phyloP scores from a whole-genome alignment of 2,888 invertebrate genomes.

The Cenopis cana region DNA sequence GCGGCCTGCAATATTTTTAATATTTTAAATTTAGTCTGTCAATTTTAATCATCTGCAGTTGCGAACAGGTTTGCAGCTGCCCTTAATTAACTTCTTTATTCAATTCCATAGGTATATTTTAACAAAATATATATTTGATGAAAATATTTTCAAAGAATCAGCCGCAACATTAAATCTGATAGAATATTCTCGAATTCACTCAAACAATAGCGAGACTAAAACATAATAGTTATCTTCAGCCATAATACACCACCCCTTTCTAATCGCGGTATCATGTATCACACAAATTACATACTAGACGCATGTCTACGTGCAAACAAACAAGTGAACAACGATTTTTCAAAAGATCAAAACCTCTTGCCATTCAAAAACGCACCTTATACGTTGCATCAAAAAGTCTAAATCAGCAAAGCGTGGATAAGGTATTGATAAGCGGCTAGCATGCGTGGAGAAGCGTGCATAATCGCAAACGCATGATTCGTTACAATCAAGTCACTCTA shows the following conservation, averaged over 20 bases:
- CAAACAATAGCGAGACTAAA: constrained; percentile 17
- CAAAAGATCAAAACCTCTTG: background rate
- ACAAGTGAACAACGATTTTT: constrained; percentile 30
- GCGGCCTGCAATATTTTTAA: too few species aligned
- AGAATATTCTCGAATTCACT: constrained; percentile 20
- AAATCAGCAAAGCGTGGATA: background rate
- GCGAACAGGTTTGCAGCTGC: too few species aligned
- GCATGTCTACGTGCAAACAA: constrained; percentile 38
- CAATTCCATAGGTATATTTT: too few species aligned
- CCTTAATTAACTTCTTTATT: too few species aligned
- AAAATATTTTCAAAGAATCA: background rate
- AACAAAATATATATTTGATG: too few species aligned
- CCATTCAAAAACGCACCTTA: background rate
- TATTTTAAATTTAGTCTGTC: too few species aligned
- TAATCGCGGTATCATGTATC: constrained; percentile 21
- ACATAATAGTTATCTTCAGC: constrained; percentile 19
- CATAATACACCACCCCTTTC: constrained; percentile 25
- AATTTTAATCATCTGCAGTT: too few species aligned
- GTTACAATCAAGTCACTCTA: background rate
- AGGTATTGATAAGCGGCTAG: constrained; percentile 3
- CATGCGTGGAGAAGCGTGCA: constrained; percentile 55
- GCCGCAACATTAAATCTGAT: constrained; percentile 8
- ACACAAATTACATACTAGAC: constrained; percentile 34
- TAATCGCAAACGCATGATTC: constrained; percentile 56
- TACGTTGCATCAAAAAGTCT: background rate